phyloP scores from a whole-genome alignment of 2,113 vertebrate species.

The Sclerurus mexicanus region DNA sequence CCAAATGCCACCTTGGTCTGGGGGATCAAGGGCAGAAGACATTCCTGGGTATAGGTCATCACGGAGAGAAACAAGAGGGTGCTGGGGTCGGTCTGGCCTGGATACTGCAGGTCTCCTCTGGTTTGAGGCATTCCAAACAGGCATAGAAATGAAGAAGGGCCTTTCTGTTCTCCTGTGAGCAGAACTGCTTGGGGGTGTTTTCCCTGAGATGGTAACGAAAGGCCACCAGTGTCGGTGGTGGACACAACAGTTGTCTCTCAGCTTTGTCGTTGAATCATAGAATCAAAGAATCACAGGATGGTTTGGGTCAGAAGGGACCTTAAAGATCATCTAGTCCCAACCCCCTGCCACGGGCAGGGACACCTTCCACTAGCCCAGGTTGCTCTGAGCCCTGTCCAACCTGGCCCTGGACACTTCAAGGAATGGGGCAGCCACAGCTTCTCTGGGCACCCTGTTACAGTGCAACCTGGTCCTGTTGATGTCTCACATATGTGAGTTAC shows the following conservation, averaged over 20 bases:
- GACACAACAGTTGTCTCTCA: fast-evolving
- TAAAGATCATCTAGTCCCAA: neutral
- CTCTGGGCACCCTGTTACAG: neutral
- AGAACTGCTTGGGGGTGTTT: neutral
- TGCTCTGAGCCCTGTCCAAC: fast-evolving
- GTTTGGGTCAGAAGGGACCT: fast-evolving
- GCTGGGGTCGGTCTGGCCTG: neutral
- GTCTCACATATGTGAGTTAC: fast-evolving
- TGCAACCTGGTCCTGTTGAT: neutral
- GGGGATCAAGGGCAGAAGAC: neutral
- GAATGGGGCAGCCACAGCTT: neutral
- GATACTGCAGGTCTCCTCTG: neutral
- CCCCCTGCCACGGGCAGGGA: neutral
- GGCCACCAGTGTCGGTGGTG: fast-evolving
- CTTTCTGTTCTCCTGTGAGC: neutral
- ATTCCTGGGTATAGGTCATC: fast-evolving
- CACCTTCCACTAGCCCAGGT: fast-evolving
- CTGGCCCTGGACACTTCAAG: fast-evolving
- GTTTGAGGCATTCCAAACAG: neutral
- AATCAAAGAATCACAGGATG: neutral
- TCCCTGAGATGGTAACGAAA: neutral
- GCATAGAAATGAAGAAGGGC: neutral
- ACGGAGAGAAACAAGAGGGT: neutral
- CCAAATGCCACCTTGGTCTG: neutral
- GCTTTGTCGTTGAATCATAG: neutral